Evolutionary conservation across 2,113 vertebrate genomes (phyloP).

Genomic region (Daboia siamensis): DNA sequence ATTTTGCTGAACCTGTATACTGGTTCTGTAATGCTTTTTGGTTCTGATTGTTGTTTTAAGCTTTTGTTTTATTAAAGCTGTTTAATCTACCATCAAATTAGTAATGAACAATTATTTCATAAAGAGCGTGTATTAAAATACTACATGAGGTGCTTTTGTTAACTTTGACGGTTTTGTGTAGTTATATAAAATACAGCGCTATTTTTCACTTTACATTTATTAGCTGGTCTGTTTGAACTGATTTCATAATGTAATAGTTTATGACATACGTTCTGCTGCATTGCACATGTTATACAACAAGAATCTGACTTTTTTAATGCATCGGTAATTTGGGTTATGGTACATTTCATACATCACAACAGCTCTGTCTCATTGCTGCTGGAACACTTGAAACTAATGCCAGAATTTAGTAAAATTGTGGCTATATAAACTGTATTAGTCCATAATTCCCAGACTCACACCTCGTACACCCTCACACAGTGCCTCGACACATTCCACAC

Average conservation of each 20-base stretch:
- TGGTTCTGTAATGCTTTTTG: constrained; percentile 20
- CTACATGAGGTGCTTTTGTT: neutral
- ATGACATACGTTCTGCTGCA: neutral
- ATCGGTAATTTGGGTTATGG: neutral
- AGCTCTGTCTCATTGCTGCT: neutral
- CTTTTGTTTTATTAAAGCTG: constrained; percentile 55
- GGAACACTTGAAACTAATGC: neutral
- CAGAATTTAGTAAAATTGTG: neutral
- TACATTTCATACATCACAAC: neutral
- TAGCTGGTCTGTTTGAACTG: neutral
- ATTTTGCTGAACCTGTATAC: constrained; percentile 20
- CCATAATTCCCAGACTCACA: too few species aligned
- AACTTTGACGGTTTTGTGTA: constrained; percentile 9
- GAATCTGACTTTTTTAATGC: constrained; percentile 1
- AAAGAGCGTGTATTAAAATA: constrained; percentile 16
- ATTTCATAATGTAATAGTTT: neutral
- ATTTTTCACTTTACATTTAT: constrained; percentile 2
- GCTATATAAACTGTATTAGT: neutral
- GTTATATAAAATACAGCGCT: neutral
- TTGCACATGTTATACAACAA: neutral
- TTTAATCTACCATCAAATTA: constrained; percentile 52
- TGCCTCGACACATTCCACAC: neutral
- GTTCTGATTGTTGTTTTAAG: constrained; percentile 19
- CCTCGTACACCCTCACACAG: too few species aligned
- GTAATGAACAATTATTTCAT: constrained; percentile 53